Evolutionary conservation across 2,888 invertebrate species (phyloP).

Genomic region (Pecten maximus): DNA sequence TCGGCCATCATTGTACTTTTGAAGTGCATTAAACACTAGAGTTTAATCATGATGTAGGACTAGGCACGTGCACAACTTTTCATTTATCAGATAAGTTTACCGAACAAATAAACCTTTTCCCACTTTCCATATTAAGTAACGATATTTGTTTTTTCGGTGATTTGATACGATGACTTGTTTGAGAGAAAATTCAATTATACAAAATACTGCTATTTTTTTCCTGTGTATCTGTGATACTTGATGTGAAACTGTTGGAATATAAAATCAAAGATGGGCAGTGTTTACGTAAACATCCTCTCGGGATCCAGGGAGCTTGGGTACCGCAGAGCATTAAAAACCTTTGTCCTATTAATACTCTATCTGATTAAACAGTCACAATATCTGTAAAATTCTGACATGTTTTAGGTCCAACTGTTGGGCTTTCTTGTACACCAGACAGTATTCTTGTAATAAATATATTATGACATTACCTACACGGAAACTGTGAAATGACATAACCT

Average conservation of each 20-base stretch:
- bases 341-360: background rate
- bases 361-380: background rate
- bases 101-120: constrained; percentile 27
- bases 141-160: constrained; percentile 9
- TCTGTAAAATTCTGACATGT: background rate
- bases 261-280: constrained; percentile 4
- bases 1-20: background rate
- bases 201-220: constrained; percentile 15
- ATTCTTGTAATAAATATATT: constrained; percentile 13
- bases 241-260: background rate
- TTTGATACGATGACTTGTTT: background rate
- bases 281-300: background rate
- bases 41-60: constrained; percentile 22
- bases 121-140: constrained; percentile 6
- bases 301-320: background rate
- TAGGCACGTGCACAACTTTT: constrained; percentile 1
- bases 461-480: background rate
- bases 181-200: constrained; percentile 12
- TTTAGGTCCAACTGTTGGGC: background rate
- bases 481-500: background rate
- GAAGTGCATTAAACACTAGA: constrained; percentile 10
- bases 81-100: constrained; percentile 24
- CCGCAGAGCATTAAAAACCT: background rate
- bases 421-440: background rate
- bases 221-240: background rate